Base-by-base conservation (phyloP, 2,113 vertebrate species). In the Camelus bactrianus region DNA sequence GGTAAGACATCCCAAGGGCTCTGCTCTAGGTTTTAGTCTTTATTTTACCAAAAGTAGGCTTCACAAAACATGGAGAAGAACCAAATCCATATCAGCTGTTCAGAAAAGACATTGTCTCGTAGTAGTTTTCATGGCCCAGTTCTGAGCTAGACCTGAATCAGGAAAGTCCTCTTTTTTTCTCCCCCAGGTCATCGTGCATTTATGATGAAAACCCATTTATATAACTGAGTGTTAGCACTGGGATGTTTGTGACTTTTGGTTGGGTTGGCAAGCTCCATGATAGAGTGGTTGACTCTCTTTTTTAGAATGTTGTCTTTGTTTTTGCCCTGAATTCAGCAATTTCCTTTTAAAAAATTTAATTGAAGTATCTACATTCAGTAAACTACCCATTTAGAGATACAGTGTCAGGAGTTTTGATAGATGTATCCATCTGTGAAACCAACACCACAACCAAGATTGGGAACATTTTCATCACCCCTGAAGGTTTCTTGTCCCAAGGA, bases 141-240 rank as follows among this genome's bases (percentile, higher is more conserved):
- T 72, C 38, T 83, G n/a, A 91, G 62, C n/a, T 65, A 86, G 56
- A 75, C 65, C 32, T 84, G 70, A 83, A 54, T 89, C 91, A 95
- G 56, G n/a, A 35, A 70, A 52, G 22, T 38, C 38, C 50, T 22
- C 58, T 22, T 48, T 76, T 62, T 62, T 50, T 77, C 32, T 88
- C 35, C 32, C 75, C 26, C 16, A 50, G 79, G 12, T 58, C 35
- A 48, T 92, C 24, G 15, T 50, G 5, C 35, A 22, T 73, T 46
- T 42, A 14, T n/a, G 69, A 89, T 85, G 67, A 88, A 75, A 85
- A 6, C 19, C 32, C 28, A 60, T 60, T 38, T 89, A 8, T 9
- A 0, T 85, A 48, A 70, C 73, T 82, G 73, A 70, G 28, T 38
- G 32, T 84, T 60, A 16, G n/a, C 28, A 28, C n/a, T 60, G n/a